Evolutionary conservation across 2,113 vertebrate genomes (phyloP).

Genomic region (Alosa alosa): DNA sequence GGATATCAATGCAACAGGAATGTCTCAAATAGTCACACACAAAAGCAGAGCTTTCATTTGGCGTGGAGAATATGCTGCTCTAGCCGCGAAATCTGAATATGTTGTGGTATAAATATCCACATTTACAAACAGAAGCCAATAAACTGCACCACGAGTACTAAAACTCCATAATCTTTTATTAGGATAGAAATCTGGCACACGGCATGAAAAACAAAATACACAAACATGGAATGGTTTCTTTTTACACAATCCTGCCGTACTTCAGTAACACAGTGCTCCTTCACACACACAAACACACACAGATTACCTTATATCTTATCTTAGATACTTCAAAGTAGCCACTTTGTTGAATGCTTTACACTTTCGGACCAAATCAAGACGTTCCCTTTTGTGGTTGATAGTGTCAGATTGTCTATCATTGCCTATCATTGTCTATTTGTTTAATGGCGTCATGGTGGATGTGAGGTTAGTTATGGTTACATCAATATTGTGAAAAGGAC

Average conservation of each 20-base stretch:
- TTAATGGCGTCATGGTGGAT: too few species aligned
- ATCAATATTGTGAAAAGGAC: too few species aligned
- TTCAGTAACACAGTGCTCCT: neutral
- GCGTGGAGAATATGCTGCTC: neutral
- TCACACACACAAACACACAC: neutral
- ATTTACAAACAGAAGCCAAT: neutral
- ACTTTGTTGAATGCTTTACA: too few species aligned
- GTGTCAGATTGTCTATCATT: too few species aligned
- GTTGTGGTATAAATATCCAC: neutral
- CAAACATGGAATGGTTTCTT: constrained; percentile 29
- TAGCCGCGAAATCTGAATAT: too few species aligned
- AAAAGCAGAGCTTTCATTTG: neutral
- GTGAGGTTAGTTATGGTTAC: too few species aligned
- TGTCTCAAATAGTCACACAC: neutral
- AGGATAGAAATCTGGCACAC: constrained; percentile 46
- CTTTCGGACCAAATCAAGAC: too few species aligned
- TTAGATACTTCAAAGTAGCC: too few species aligned
- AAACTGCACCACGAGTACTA: neutral
- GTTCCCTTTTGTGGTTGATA: too few species aligned
- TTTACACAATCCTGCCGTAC: neutral
- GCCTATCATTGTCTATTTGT: too few species aligned
- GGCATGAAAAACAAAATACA: constrained; percentile 28
- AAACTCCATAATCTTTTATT: constrained; percentile 42
- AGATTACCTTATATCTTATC: too few species aligned
- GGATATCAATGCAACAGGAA: too few species aligned